Evolutionary conservation across 2,888 invertebrate species (phyloP), one percentile per base, ranked within the genome.

Genomic region (Elegia similella): DNA sequence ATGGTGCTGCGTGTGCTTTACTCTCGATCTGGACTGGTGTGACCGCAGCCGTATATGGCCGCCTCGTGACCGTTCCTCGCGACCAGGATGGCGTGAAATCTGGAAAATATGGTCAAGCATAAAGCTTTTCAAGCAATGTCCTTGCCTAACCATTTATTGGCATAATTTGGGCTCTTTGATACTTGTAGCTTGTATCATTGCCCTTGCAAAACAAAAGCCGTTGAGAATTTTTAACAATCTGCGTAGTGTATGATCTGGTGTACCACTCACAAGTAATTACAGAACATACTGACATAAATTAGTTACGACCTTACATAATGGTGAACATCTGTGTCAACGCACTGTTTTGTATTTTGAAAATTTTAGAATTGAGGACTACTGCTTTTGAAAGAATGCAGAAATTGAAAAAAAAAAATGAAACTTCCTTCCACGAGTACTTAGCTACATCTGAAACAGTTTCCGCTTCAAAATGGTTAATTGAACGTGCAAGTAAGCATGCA

Each of bases 321-420:
- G 65, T 84, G 84, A 81, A 75, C 86, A 88, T 86, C 84, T 88
- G 83, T 88, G 88, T 88, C 85, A 88, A 86, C 83, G 75, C 78
- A 75, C 74, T 75, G 69, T 74, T 78, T 77, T 75, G 72, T 77
- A 44, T 32, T 55, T 44, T 46, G 17, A 30, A 54, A 54, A 44
- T n/a, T n/a, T 6, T 10, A 23, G 38, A n/a, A 38, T n/a, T 38
- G 38, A 32, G 10, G 32, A 6, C 10, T 32, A 7, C 10, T 32
- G 32, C 7, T 32, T 32, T 32, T 32, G 32, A 32, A 34, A 2
- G 2, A 34, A 12, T 34, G 38, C 38, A 38, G 38, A 6, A 12
- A 38, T 12, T 38, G n/a, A 10, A 12, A n/a, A 38, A 38, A 12
- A 10, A 38, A 6, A 5, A 12, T n/a, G n/a, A n/a, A 10, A n/a